phyloP scores from a whole-genome alignment of 2,888 invertebrate species.

The Lepidocyrtoides sp. region DNA sequence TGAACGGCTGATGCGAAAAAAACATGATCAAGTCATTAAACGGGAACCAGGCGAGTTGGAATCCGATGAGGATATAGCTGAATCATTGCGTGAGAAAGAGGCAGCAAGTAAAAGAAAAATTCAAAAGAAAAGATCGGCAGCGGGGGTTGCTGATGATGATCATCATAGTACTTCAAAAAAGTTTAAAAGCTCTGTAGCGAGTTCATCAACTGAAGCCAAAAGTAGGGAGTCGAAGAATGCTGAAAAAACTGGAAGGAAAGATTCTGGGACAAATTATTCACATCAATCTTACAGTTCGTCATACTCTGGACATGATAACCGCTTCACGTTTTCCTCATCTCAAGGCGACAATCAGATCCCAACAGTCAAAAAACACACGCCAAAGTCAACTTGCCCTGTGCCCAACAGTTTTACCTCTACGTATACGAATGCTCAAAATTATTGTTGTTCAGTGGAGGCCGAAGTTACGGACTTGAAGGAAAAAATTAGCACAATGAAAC shows the following conservation, averaged over 20 bases:
- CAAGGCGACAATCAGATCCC: neutral
- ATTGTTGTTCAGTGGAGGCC: constrained; percentile 16
- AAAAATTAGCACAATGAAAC: neutral
- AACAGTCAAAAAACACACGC: neutral
- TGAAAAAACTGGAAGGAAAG: neutral
- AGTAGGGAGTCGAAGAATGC: neutral
- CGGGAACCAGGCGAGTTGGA: constrained; percentile 56
- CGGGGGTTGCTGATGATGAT: neutral
- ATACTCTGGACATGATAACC: neutral
- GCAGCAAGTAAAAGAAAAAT: neutral
- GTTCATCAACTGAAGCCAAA: neutral
- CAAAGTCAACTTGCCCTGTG: neutral
- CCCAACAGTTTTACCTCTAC: neutral
- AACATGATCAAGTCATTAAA: constrained; percentile 45
- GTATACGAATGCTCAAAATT: neutral
- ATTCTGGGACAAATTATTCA: neutral
- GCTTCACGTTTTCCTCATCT: neutral
- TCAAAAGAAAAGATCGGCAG: neutral
- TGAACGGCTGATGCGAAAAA: constrained; percentile 39
- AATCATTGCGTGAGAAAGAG: neutral
- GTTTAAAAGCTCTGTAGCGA: neutral
- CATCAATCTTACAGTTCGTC: neutral
- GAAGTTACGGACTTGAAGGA: constrained; percentile 29
- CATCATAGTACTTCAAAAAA: no score
- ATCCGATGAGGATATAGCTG: constrained; percentile 44